Base-by-base conservation (phyloP, 1,140 invertebrate genomes). In the Philotrypesis tridentata region DNA sequence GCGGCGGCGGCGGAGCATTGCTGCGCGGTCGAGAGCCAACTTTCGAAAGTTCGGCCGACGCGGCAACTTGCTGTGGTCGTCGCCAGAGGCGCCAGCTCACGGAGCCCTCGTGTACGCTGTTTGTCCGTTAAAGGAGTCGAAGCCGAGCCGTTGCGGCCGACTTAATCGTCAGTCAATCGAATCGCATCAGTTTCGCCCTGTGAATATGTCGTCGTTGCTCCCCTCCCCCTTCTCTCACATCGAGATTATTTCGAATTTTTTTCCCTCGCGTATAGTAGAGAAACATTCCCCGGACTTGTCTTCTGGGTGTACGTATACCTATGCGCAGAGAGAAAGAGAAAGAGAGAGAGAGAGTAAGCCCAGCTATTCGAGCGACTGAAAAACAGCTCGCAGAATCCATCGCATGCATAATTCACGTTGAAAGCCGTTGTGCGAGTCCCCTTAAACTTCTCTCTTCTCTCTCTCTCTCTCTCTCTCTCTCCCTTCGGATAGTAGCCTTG, bases 81-180 rank as follows among this genome's bases (percentile, higher is more conserved):
- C 80, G 33, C 74, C n/a, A 82, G 80, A 72, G 80, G 80, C 80
- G 80, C 80, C 74, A 82, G 80, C 68, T 76, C 29, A 48, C 74
- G 74, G 74, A 55, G 21, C 21, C 48, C n/a, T n/a, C n/a, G 48
- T 17, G 48, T 55, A 17, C 5, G 14, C n/a, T n/a, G n/a, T 17
- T 2, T n/a, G 6, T 55, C 6, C 48, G 21, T 55, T 55, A 7
- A 17, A 17, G 17, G 14, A 48, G 14, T 6, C 4, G 48, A 55
- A 55, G 48, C n/a, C n/a, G 21, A 55, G n/a, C 48, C 48, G 48
- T 55, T 55, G 48, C 48, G 7, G 33, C 9, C 33, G 33, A n/a
- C n/a, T 37, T 37, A 37, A 37, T 37, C 9, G 33, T 9, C n/a
- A n/a, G n/a, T n/a, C n/a, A n/a, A n/a, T n/a, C n/a, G n/a, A n/a